A percentile compares a stretch with the other conserved stretches of the same genome.
These are phyloP conservation scores for Papilio polyxenes DNA, from an alignment of 1,140 invertebrate species.

Conservation along the genomic window DNA sequence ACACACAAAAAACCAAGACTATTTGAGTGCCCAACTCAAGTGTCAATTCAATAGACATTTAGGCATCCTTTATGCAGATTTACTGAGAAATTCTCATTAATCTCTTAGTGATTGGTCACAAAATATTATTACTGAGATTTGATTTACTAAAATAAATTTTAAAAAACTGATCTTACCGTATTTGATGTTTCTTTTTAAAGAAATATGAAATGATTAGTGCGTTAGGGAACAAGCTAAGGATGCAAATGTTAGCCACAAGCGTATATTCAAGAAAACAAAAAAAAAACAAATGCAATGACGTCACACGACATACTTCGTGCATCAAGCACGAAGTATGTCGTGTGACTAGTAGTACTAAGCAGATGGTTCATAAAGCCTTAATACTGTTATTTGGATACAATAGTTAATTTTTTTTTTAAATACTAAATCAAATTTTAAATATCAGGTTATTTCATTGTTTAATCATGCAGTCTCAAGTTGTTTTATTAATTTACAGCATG, in stretches of 20 bases:
- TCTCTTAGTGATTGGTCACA: too few relatives aligned
- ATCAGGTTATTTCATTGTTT: too few relatives aligned
- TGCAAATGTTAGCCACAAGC: too few relatives aligned
- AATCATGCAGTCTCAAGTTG: too few relatives aligned
- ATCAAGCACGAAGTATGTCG: too few relatives aligned
- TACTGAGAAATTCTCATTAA: too few relatives aligned
- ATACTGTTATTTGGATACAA: neutral
- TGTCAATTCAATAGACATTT: too few relatives aligned
- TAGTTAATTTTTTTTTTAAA: neutral
- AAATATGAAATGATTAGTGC: conserved; percentile 2
- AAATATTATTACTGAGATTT: neutral
- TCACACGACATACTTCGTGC: neutral
- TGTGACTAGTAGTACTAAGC: neutral
- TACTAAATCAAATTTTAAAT: too few relatives aligned
- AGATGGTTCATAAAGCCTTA: neutral
- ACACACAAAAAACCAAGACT: neutral
- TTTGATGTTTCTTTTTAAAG: neutral
- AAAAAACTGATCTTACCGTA: neutral
- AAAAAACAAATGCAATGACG: neutral
- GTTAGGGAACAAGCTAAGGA: too few relatives aligned
- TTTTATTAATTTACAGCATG: too few relatives aligned
- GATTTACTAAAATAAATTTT: neutral
- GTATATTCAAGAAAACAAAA: neutral
- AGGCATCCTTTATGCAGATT: too few relatives aligned
- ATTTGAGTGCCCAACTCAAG: too few relatives aligned